Base-by-base conservation (phyloP, 2,888 invertebrate species). In the Melangyna quadrimaculata region DNA sequence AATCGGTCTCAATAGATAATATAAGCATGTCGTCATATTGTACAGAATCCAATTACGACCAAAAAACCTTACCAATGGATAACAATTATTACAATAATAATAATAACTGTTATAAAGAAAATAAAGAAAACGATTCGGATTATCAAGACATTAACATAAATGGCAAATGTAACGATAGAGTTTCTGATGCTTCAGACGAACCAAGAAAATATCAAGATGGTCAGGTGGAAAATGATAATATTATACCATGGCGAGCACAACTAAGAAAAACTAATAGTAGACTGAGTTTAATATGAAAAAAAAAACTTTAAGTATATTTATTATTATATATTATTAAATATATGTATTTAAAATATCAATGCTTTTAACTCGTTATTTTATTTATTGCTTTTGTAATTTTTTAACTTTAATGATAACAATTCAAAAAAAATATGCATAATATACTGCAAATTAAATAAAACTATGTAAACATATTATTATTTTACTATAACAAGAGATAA, bases 181-280 rank as follows among this genome's bases (percentile, higher is more conserved):
- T 77, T 17, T 71, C 88, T 59, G 87, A 87, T 19, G 45, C 69
- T 0, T 14, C 40, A n/a, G 71, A 78, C 3, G 84, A 80, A 32
- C 32, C 65, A 92, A 88, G 92, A 92, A 88, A 90, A 91, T 82
- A 90, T 89, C 87, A 89, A 89, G 83, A 87, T 6, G 93, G 93
- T 8, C 93, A 93, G 27, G 94, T 94, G 48, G 95, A 95, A 86
- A 94, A 93, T 78, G 93, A 94, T 37, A 95, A 95, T 89, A 96
- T 97, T 70, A 97, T 97, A 83, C 97, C 97, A 1, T 97, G 97
- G 97, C 94, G 97, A 89, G 97, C 97, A 35, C 97, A 97, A 90
- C 93, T 97, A 61, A 94, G 97, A 90, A 97, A 97, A 92, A 97
- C 97, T 17, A 97, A 97, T 92, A 97, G 97, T 93, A 97, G 96